phyloP scores from a whole-genome alignment of 2,888 invertebrate genomes.

The Ashinkailepas kermadecensis region DNA sequence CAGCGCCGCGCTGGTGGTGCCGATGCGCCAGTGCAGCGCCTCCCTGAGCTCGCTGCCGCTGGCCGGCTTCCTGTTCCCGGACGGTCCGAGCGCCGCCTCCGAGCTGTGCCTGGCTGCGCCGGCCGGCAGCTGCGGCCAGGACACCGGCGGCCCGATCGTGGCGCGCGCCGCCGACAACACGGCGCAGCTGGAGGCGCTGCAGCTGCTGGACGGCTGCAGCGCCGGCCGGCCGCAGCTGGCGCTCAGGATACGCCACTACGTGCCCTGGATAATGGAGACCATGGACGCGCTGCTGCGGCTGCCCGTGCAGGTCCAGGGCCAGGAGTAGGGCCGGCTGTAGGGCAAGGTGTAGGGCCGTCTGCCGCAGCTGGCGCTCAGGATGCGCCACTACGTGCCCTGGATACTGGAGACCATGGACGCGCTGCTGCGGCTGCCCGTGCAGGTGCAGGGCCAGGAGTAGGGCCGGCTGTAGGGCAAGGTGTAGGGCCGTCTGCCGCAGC shows the following conservation, averaged over 20 bases:
- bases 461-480: too few species aligned
- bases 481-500: background rate
- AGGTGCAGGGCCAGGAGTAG: background rate
- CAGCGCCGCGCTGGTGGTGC: background rate
- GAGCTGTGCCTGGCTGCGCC: conserved; percentile 2
- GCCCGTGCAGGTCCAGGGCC: background rate
- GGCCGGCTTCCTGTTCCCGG: background rate
- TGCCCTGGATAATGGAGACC: background rate
- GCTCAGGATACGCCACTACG: conserved; percentile 1
- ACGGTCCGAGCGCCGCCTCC: background rate
- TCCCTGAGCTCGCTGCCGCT: background rate
- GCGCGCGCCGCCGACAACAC: background rate
- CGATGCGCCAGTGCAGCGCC: background rate
- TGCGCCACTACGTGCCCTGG: conserved; percentile 6
- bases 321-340: too few species aligned
- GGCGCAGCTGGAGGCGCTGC: background rate
- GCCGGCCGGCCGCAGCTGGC: background rate
- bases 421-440: background rate
- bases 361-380: background rate
- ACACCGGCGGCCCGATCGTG: background rate
- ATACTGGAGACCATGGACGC: background rate
- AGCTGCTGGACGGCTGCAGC: background rate
- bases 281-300: background rate
- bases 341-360: too few species aligned
- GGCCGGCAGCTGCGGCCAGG: background rate